Evolutionary conservation across 2,888 invertebrate species (phyloP).

Genomic region (Aricia artaxerxes): DNA sequence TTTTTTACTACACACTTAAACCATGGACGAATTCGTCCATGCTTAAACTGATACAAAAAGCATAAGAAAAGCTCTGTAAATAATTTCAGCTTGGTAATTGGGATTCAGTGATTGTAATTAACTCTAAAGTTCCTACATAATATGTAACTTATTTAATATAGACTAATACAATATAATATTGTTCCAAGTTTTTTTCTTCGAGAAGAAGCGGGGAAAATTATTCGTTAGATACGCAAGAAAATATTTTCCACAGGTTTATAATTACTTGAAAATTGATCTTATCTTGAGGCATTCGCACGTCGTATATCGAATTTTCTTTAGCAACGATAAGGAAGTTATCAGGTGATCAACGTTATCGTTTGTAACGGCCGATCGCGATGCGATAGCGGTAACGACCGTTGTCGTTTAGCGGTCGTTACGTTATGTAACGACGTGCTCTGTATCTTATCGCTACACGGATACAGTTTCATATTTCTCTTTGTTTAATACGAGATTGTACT

Average conservation of each 20-base stretch:
- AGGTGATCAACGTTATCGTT: conserved; percentile 33
- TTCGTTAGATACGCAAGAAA: neutral
- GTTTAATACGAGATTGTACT: neutral
- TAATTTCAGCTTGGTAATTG: too few species aligned
- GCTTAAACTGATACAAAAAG: too few species aligned
- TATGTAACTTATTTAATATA: too few species aligned
- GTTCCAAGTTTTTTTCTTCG: too few species aligned
- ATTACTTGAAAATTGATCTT: neutral
- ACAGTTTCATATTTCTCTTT: conserved; percentile 21
- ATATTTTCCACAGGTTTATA: neutral
- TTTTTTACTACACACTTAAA: too few species aligned
- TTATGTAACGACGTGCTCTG: conserved; percentile 42
- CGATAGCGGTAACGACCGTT: conserved; percentile 46
- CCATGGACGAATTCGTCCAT: too few species aligned
- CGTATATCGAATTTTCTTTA: neutral
- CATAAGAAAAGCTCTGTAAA: too few species aligned
- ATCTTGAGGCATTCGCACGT: neutral
- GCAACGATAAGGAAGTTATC: conserved; percentile 2
- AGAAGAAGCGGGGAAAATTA: neutral
- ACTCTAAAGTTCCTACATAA: too few species aligned
- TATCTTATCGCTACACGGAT: conserved; percentile 27
- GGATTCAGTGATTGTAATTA: too few species aligned
- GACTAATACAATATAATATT: too few species aligned
- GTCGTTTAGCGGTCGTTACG: conserved; percentile 50
- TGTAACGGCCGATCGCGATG: conserved; percentile 51